Base-by-base conservation (phyloP, 2,888 invertebrate species). In the Scelioninae gen. 2 region DNA sequence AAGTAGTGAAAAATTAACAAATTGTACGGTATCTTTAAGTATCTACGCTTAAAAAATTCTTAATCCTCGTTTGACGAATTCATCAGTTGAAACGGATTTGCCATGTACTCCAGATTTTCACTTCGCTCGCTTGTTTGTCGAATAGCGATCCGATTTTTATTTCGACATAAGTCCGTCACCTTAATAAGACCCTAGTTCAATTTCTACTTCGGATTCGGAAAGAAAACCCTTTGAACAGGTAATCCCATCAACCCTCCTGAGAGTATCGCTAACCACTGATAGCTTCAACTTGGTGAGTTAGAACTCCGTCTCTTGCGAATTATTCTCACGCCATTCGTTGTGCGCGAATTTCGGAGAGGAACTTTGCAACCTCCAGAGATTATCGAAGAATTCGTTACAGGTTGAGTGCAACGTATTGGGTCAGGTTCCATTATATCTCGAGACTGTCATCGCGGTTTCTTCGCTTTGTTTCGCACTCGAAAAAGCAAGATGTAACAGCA, bases 141-240 rank as follows among this genome's bases (percentile, higher is more conserved):
- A 52, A n/a, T 22, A 43, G 41, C 11, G n/a, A n/a, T n/a, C n/a
- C 41, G 19, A 48, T 39, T 57, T 60, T 52, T 45, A 45, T 64
- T 64, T 46, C 25, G 45, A 52, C 45, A 28, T 52, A 52, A 52
- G 60, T 37, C 50, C 16, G 60, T 53, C 68, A 15, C 45, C 52
- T 52, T 37, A 53, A 60, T 41, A 60, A 68, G 52, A 68, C 68
- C 58, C 60, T 15, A 58, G 68, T 60, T 68, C 68, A 65, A 65
- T 65, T 65, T 65, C 46, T 41, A 60, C 28, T 13, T 13, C 4
- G 16, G 13, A 50, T 58, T 25, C 50, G 45, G 52, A 68, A 68
- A 68, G 68, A 60, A n/a, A 68, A 68, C 68, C 60, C 68, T 60
- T 68, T 68, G 68, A 60, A 68, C 68, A 68, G 68, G 68, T 68